phyloP scores from a whole-genome alignment of 2,888 invertebrate genomes.

The Drosophila cognata region DNA sequence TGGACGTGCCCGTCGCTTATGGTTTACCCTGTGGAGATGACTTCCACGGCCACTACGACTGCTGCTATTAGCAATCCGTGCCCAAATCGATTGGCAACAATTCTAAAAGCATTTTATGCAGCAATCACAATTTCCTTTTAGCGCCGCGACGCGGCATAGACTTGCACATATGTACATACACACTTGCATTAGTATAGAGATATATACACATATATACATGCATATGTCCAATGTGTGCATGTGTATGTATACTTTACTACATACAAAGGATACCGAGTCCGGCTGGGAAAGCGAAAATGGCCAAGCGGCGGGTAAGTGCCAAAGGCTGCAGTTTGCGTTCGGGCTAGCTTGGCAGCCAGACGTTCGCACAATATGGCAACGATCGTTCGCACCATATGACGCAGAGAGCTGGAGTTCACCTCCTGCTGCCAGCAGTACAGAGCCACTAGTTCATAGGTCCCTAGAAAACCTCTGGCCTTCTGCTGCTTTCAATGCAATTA shows the following conservation, averaged over 20 bases:
- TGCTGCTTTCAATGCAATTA: slow-evolving; percentile 78
- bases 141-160: slow-evolving; percentile 57
- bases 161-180: slow-evolving; percentile 10
- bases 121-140: slow-evolving; percentile 80
- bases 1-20: slow-evolving; percentile 47
- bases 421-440: slow-evolving; percentile 32
- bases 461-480: slow-evolving; percentile 25
- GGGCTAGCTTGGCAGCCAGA: slow-evolving; percentile 31
- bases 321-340: slow-evolving; percentile 39
- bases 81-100: slow-evolving; percentile 79
- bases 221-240: neutral
- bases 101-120: slow-evolving; percentile 80
- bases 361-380: slow-evolving; percentile 76
- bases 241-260: slow-evolving; percentile 9
- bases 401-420: slow-evolving; percentile 30
- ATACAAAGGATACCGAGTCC: slow-evolving; percentile 25
- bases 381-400: slow-evolving; percentile 77
- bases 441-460: slow-evolving; percentile 7
- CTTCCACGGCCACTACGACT: slow-evolving; percentile 20
- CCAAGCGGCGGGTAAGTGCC: slow-evolving; percentile 28
- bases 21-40: slow-evolving; percentile 29
- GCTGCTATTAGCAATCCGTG: slow-evolving; percentile 70
- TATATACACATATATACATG: slow-evolving; percentile 9
- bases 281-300: slow-evolving; percentile 19
- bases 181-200: slow-evolving; percentile 1